Evolutionary conservation across 2,888 invertebrate genomes (phyloP), one percentile per base, ranked within the genome.

Genomic region (Pristionchus mayeri): DNA sequence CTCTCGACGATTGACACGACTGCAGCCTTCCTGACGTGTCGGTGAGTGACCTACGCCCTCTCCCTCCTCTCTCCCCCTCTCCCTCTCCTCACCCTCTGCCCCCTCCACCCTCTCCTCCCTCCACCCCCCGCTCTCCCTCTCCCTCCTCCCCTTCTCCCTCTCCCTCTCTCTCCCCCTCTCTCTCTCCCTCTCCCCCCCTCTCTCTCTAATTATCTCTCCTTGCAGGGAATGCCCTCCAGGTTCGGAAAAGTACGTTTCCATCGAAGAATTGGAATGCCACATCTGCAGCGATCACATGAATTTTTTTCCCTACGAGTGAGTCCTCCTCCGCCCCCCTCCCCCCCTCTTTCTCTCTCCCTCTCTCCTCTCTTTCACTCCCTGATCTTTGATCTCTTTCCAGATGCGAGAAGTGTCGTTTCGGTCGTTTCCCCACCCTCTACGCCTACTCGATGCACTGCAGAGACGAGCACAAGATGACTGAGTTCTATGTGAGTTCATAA

Each of bases 391-490:
- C 37, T 40, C 40, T 57, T 80, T 89, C 85, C 78, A 90, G 90
- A 85, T 90, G 90, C 63, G 90, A 90, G 78, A 88, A 87, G 75
- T 90, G 90, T 85, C 86, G 86, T 50, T 90, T 86, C 37, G 88
- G 90, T 6, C 90, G 89, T 79, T 90, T 90, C 48, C 90, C 90
- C n/a, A 90, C 90, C 2, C 90, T 90, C 82, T 90, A 84, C 50
- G 87, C 90, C 6, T 85, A 89, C 13, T 76, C 85, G 40, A 87
- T 84, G 50, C 90, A 90, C 75, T 89, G 85, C 34, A 52, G 84
- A 37, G 84, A 84, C 16, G 90, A 88, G 63, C 90, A 90, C 80
- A 87, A 88, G 37, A 37, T 89, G 9, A 50, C 34, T 6, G 90
- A 90, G 24, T 90, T 90, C 79, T 87, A 85, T 78, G 90, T 90